phyloP scores from a whole-genome alignment of 2,888 invertebrate genomes.

The Creontiades dilutus region DNA sequence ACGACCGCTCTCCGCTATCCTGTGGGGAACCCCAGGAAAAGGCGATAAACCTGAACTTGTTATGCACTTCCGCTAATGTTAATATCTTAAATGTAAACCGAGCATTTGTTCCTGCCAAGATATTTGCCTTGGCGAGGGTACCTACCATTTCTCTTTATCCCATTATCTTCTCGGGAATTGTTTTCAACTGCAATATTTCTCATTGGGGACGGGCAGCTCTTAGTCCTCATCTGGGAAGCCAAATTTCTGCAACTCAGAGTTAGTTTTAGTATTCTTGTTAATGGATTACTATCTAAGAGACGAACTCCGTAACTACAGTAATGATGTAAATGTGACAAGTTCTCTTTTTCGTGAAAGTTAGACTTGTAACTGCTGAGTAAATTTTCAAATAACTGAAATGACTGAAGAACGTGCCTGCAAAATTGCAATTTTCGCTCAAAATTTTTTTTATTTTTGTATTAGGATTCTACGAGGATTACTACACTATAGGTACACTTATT shows the following conservation, averaged over 20 bases:
- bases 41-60: constrained; percentile 66
- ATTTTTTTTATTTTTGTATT: too few relatives aligned
- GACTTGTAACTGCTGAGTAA: too few relatives aligned
- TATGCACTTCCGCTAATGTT: constrained; percentile 68
- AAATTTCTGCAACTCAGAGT: background rate
- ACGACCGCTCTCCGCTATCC: constrained; percentile 37
- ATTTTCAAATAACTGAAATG: too few relatives aligned
- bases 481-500: too few relatives aligned
- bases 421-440: too few relatives aligned
- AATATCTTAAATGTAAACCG: constrained; percentile 69
- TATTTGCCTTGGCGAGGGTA: constrained; percentile 47
- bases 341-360: too few relatives aligned
- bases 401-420: too few relatives aligned
- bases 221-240: constrained; percentile 34
- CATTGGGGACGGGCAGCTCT: constrained; percentile 1
- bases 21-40: background rate
- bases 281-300: background rate
- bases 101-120: constrained; percentile 65
- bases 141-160: constrained; percentile 59
- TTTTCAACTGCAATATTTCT: constrained; percentile 54
- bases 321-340: too few relatives aligned
- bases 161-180: constrained; percentile 55
- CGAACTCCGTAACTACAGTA: background rate
- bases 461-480: too few relatives aligned
- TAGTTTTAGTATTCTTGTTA: constrained; percentile 9